Conservation (phyloP, 1,140 invertebrate genomes). For the Asobara japonica region DNA sequence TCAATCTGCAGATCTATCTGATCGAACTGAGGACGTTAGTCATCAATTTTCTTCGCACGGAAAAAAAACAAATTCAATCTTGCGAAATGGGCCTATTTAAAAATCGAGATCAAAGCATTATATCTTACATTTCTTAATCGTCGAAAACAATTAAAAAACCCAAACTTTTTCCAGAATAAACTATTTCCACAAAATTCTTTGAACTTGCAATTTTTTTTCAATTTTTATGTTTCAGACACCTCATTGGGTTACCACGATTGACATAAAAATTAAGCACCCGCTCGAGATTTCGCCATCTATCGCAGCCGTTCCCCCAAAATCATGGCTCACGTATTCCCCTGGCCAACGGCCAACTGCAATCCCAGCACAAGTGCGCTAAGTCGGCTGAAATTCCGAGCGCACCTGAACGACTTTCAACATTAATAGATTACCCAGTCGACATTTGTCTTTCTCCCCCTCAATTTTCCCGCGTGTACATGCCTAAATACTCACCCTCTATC, state of each 20-base stretch:
- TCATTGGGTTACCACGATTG: not conserved
- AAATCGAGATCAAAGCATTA: too few species aligned
- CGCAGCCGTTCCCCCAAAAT: constrained; percentile 40
- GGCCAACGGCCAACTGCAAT: constrained; percentile 53
- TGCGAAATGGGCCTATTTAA: too few species aligned
- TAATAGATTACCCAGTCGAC: constrained; percentile 51
- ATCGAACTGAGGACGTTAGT: too few species aligned
- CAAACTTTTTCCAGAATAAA: too few species aligned
- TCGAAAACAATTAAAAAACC: too few species aligned
- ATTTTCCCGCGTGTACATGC: not conserved
- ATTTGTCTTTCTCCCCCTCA: constrained; percentile 38
- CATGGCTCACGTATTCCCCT: constrained; percentile 51
- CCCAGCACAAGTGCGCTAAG: constrained; percentile 48
- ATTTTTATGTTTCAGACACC: not conserved
- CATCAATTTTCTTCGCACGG: not conserved
- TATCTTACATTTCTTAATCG: too few species aligned
- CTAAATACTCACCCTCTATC: not conserved
- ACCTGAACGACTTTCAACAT: constrained; percentile 50
- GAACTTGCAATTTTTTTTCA: too few species aligned
- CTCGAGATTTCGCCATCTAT: not conserved
- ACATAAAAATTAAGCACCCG: not conserved
- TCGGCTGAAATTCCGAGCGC: constrained; percentile 49
- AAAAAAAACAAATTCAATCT: too few species aligned
- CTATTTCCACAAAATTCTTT: too few species aligned
- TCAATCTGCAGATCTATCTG: not conserved